Base-by-base conservation (phyloP, 2,888 invertebrate species). In the Thumatha senex region DNA sequence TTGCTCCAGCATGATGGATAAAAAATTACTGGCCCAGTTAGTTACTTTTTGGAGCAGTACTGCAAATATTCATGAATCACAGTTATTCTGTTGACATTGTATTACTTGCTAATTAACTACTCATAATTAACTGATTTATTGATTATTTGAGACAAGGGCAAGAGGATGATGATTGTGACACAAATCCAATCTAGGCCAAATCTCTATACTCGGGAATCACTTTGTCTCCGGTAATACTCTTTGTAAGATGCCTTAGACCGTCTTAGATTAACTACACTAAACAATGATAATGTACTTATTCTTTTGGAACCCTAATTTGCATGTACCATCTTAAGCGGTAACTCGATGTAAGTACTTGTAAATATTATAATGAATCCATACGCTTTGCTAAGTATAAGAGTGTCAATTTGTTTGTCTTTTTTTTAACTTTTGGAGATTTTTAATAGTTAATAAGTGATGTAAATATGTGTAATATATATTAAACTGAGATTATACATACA, bases 391-490 rank as follows among this genome's bases (percentile, higher is more conserved):
- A 87, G 42, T 80, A 78, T 89, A 90, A 89, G 90, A 78, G 87
- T 87, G 86, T 87, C 89, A 80, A 86, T 87, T 88, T 89, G 89
- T 91, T 89, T 89, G 86, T 89, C 87, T 82, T 85, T 89, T 89
- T 84, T 85, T 81, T 31, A 82, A 86, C 82, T 81, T 85, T 87
- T 86, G 82, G 85, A 85, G 82, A 78, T 84, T 82, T 82, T 71
- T 70, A 76, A 57, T 77, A 61, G 54, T 45, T 51, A 80, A 74
- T 84, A 82, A 78, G 77, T 68, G 74, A 55, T 86, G 84, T 88
- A 86, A 72, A 86, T 86, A 86, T 63, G 65, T 67, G 63, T 86
- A 84, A 77, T 54, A 69, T 68, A 55, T 65, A 78, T 77, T 63
- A 61, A 80, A 81, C 70, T 85, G 87, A 87, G 87, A 88, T 89